Conservation (phyloP, 2,888 invertebrate genomes). For the Odiellus spinosus region DNA sequence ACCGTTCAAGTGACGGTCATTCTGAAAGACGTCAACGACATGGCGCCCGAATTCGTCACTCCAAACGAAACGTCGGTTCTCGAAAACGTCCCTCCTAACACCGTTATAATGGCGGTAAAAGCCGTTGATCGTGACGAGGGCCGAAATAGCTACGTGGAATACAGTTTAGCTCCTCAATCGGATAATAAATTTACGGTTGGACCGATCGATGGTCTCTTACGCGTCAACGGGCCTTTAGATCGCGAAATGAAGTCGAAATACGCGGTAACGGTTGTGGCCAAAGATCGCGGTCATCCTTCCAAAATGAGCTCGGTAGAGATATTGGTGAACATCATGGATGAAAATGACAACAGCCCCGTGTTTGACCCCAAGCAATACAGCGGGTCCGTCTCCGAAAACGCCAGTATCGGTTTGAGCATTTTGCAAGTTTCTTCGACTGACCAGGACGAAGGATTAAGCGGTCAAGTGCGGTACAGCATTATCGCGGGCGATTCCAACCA, state of each 20-base stretch:
- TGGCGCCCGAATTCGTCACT: conserved; percentile 69
- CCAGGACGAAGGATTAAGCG: conserved; percentile 64
- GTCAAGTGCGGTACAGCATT: conserved; percentile 79
- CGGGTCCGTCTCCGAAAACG: conserved; percentile 77
- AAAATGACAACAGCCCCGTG: conserved; percentile 76
- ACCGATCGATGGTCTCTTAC: conserved; percentile 66
- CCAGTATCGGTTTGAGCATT: conserved; percentile 80
- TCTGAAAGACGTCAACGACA: conserved; percentile 79
- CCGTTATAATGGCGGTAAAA: conserved; percentile 73
- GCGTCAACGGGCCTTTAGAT: conserved; percentile 71
- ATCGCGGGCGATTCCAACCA: conserved; percentile 73
- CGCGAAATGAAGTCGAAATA: conserved; percentile 62
- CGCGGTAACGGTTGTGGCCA: conserved; percentile 56
- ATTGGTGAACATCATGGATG: conserved; percentile 58
- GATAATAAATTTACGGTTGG: conserved; percentile 62
- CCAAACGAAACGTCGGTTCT: conserved; percentile 56
- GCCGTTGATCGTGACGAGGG: conserved; percentile 80
- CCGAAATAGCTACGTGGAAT: conserved; percentile 77
- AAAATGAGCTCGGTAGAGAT: conserved; percentile 51
- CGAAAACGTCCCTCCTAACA: conserved; percentile 71
- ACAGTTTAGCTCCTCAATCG: conserved; percentile 32
- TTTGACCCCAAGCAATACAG: conserved; percentile 72
- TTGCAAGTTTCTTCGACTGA: conserved; percentile 42
- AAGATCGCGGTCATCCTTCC: conserved; percentile 71
- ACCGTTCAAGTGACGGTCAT: conserved; percentile 77